Conservation (phyloP, 2,888 invertebrate genomes). For the Crossocerus cetratus region DNA sequence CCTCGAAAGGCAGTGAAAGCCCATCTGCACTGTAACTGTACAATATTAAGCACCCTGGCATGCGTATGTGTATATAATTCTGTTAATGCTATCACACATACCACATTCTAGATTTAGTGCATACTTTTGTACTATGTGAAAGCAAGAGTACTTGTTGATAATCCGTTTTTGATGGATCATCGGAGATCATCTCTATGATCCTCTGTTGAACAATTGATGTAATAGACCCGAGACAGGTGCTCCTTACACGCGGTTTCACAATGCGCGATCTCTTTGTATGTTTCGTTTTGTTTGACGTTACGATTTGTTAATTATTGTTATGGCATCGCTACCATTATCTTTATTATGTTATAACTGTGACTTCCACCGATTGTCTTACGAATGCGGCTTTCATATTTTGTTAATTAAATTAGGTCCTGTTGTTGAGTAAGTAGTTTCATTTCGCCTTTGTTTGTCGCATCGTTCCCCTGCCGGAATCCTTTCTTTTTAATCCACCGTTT, state of each 20-base stretch:
- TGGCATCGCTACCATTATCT: constrained; percentile 16
- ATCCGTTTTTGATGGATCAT: constrained; percentile 1
- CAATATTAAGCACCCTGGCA: neutral
- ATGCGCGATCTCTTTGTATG: constrained; percentile 23
- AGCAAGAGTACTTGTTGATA: neutral
- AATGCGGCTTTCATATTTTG: constrained; percentile 42
- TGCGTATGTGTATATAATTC: neutral
- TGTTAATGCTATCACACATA: neutral
- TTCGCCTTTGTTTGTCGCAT: constrained; percentile 16
- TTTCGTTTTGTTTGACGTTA: constrained; percentile 21
- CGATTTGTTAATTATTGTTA: constrained; percentile 10
- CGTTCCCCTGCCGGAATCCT: neutral
- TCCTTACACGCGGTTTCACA: neutral
- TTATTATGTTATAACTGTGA: constrained; percentile 27
- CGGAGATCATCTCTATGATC: neutral
- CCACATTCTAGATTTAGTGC: neutral
- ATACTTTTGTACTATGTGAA: neutral
- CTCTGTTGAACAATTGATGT: constrained; percentile 8
- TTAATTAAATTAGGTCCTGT: constrained; percentile 54
- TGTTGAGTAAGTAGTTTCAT: constrained; percentile 38
- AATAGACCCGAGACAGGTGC: neutral
- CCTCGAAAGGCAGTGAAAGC: neutral
- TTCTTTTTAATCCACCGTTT: neutral
- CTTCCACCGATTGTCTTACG: constrained; percentile 43
- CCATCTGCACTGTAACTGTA: neutral